phyloP scores from a whole-genome alignment of 2,113 vertebrate species.

The Dromiciops gliroides region DNA sequence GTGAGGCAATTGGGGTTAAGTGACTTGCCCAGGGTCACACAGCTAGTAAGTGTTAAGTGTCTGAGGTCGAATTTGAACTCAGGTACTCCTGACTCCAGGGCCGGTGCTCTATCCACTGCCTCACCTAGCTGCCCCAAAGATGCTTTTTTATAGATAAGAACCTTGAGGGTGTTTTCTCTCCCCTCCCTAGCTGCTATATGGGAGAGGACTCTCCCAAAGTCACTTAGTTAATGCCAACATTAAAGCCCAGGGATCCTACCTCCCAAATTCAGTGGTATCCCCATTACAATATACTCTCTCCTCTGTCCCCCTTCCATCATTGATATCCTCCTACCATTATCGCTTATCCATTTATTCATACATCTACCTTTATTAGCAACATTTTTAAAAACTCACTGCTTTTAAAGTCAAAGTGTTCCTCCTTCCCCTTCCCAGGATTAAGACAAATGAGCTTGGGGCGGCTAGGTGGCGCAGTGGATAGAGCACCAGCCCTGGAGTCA shows the following conservation, averaged over 20 bases:
- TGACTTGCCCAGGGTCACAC: no score
- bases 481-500: no score
- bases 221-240: background rate
- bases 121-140: no score
- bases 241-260: background rate
- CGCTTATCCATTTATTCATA: background rate
- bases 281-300: background rate
- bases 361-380: background rate
- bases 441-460: background rate
- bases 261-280: background rate
- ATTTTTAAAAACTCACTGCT: constrained; percentile 58
- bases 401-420: constrained; percentile 67
- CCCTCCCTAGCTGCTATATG: background rate
- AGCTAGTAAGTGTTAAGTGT: no score
- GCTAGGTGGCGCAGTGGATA: no score
- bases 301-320: background rate
- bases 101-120: no score
- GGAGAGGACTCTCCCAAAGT: background rate
- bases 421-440: background rate
- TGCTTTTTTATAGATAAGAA: background rate
- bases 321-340: background rate
- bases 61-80: no score
- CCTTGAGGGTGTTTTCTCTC: background rate
- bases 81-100: no score
- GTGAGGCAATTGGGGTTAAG: no score